Evolutionary conservation across 1,140 invertebrate genomes (phyloP).

Genomic region (Psix sp.): DNA sequence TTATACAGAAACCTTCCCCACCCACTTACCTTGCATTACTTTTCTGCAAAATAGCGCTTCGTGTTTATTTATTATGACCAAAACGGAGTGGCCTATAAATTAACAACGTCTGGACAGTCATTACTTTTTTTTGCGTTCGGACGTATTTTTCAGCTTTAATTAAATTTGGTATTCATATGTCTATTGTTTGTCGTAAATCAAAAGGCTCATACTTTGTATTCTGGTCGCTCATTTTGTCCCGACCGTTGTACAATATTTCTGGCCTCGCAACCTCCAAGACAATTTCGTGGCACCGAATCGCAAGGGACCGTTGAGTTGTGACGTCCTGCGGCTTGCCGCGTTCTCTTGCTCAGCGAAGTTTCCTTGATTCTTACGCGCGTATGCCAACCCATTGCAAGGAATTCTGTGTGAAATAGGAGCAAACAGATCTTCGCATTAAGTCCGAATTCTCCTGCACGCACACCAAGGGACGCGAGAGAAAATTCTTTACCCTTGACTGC

Average conservation of each 20-base stretch:
- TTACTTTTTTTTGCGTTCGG: slow-evolving; percentile 23
- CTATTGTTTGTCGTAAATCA: slow-evolving; percentile 45
- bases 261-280: slow-evolving; percentile 47
- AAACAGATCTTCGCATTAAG: slow-evolving; percentile 61
- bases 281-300: slow-evolving; percentile 51
- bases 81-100: too few relatives aligned
- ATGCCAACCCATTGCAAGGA: slow-evolving; percentile 59
- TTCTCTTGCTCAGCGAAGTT: slow-evolving; percentile 58
- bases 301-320: slow-evolving; percentile 60
- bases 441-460: slow-evolving; percentile 53
- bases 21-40: too few relatives aligned
- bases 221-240: slow-evolving; percentile 46
- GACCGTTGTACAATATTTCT: slow-evolving; percentile 52
- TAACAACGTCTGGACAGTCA: slow-evolving; percentile 13
- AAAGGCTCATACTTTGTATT: slow-evolving; percentile 41
- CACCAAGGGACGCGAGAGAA: slow-evolving; percentile 57
- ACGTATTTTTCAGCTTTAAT: slow-evolving; percentile 36
- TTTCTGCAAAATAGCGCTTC: too few relatives aligned
- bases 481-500: slow-evolving; percentile 51
- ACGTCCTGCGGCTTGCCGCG: slow-evolving; percentile 56
- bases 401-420: slow-evolving; percentile 67
- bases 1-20: too few relatives aligned
- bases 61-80: too few relatives aligned
- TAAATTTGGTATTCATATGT: slow-evolving; percentile 55
- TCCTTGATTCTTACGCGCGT: slow-evolving; percentile 51